Evolutionary conservation across 2,113 vertebrate genomes (phyloP), one percentile per base, ranked within the genome.

Genomic region (Chunga burmeisteri): DNA sequence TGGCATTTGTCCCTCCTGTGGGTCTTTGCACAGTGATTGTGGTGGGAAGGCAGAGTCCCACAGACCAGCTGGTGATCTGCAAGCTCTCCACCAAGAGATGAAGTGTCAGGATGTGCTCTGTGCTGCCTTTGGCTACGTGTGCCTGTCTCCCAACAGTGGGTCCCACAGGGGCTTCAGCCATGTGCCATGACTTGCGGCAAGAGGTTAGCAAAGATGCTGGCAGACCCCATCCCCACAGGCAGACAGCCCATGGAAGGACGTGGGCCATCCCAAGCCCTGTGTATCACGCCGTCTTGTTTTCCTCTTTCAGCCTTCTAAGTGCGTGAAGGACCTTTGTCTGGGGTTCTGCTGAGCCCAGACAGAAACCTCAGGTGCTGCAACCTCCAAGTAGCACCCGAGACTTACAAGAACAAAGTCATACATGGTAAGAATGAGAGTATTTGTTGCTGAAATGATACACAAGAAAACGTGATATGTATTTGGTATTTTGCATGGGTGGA

Each of bases 211-310:
- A 65, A 84, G 42, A 38, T 58, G 61, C 62, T 47, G 36, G 53
- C 70, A 52, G 53, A 66, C 12, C 8, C 40, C 30, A 4, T 44
- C 9, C 7, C 11, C 1, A 1, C 32, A 8, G 8, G n/a, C 52
- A 75, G 44, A 18, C 34, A 89, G 62, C 19, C 16, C 17, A 2
- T 10, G 42, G 40, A n/a, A 88, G 15, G 29, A 61, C 1, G 0
- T 1, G 12, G 23, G 8, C 5, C 77, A 22, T 89, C 23, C 18
- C 25, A 71, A 42, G 20, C 6, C 18, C n/a, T 1, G 8, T 27
- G 27, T 34, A 80, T 34, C 10, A 36, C 0, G 1, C 40, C 0
- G 0, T 22, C 8, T 30, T 81, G 3, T 65, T 88, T 86, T 46
- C 11, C 12, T 52, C 26, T 49, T 86, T 66, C 26, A 53, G 55